Base-by-base conservation (phyloP, 1,140 invertebrate genomes). In the Papilio polyxenes region DNA sequence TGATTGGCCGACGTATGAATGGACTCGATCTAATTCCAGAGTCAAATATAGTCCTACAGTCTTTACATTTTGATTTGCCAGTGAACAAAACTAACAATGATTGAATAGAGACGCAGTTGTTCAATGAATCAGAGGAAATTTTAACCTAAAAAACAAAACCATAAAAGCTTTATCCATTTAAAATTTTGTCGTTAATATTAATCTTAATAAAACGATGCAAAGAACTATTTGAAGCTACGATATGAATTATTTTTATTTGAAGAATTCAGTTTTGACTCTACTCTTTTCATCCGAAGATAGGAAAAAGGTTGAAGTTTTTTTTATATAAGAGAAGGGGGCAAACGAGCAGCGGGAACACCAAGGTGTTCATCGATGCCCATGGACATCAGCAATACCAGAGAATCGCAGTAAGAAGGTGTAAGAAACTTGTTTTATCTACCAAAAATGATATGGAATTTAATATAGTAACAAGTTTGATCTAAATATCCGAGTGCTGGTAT, bases 401-500 rank as follows among this genome's bases (percentile, higher is more conserved):
- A n/a, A n/a, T n/a, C n/a, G n/a, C n/a, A n/a, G n/a, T n/a, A n/a
- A n/a, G n/a, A n/a, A n/a, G n/a, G n/a, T n/a, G 2, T 31, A 31
- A 31, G 23, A 31, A 44, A 44, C 40, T 44, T 44, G 40, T 44
- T 44, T 44, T 3, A 17, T 40, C 11, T 37, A 72, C 13, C 13
- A 37, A 37, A 72, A 72, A 37, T 72, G 31, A 7, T 72, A 72
- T 37, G 31, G 13, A 37, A 72, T 81, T 69, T 4, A 51, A 20
- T 69, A 69, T 48, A 72, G 69, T 82, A 81, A 20, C 74, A 81
- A 75, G 37, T 8, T 83, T 82, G 76, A 83, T 84, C 81, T 84
- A 83, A 80, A 85, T 80, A 75, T 84, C 74, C 81, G 82, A 81
- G 65, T 48, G 77, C 65, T 77, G 82, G 81, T 83, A 85, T 85